Evolutionary conservation across 2,113 vertebrate genomes (phyloP).

Genomic region (Amia ocellicauda): DNA sequence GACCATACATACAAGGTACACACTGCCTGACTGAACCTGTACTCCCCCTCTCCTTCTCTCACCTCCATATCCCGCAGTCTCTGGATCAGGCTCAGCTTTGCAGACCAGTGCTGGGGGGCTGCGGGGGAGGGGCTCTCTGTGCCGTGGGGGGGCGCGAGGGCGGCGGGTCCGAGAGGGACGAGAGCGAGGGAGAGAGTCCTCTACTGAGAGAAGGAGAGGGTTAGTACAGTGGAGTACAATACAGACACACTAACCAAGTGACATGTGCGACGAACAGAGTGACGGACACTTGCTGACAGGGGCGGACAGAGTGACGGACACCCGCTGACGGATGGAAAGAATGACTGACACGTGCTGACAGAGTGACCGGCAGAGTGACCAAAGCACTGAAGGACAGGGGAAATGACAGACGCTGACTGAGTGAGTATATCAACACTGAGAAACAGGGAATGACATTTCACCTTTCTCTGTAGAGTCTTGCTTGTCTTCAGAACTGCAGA

Average conservation of each 20-base stretch:
- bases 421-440: background rate
- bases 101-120: constrained; percentile 75
- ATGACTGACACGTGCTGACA: background rate
- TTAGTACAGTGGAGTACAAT: background rate
- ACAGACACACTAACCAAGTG: too few species aligned
- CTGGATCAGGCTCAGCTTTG: constrained; percentile 82
- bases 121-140: constrained; percentile 66
- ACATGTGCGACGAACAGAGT: too few species aligned
- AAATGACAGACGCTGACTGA: background rate
- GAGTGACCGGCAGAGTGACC: background rate
- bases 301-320: background rate
- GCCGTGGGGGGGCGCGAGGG: constrained; percentile 56
- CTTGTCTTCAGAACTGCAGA: constrained; percentile 13
- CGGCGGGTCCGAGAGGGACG: constrained; percentile 49
- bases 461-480: constrained; percentile 13
- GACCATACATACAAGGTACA: background rate
- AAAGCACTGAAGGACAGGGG: too few species aligned
- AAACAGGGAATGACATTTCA: background rate
- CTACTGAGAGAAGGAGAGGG: background rate
- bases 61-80: constrained; percentile 63
- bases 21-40: background rate
- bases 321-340: background rate
- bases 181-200: background rate
- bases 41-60: constrained; percentile 26
- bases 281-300: background rate